Evolutionary conservation across 2,113 vertebrate species (phyloP).

Genomic region (Pogona vitticeps): DNA sequence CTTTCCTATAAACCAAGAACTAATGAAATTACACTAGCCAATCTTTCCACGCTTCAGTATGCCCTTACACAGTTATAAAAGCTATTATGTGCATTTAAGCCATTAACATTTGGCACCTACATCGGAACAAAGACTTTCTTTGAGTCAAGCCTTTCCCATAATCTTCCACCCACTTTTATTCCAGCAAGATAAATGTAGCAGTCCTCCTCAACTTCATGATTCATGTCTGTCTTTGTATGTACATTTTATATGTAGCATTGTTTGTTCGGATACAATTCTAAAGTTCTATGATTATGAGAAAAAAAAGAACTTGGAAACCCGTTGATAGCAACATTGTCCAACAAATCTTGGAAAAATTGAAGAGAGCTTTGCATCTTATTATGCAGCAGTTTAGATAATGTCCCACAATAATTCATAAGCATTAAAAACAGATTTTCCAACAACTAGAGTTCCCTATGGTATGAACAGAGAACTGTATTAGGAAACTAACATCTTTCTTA

Average conservation of each 20-base stretch:
- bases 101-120: background rate
- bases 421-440: background rate
- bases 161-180: constrained; percentile 5
- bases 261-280: background rate
- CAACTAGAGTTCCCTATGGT: background rate
- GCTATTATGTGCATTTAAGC: constrained; percentile 8
- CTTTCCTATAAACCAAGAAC: constrained; percentile 43
- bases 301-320: background rate
- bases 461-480: background rate
- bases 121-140: constrained; percentile 19
- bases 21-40: constrained; percentile 39
- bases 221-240: background rate
- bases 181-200: background rate
- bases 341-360: background rate
- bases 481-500: background rate
- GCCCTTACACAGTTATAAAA: constrained; percentile 36
- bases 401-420: background rate
- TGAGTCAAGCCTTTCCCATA: background rate
- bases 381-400: too few relatives aligned
- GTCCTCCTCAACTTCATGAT: background rate
- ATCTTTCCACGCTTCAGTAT: constrained; percentile 51
- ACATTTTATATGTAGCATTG: background rate
- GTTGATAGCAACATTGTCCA: background rate
- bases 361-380: background rate
- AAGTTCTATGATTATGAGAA: background rate